Percentiles rank a stretch among this genome's conserved stretches.
Conservation (phyloP, 2,113 vertebrate species). For the Planiliza haematocheilus region DNA sequence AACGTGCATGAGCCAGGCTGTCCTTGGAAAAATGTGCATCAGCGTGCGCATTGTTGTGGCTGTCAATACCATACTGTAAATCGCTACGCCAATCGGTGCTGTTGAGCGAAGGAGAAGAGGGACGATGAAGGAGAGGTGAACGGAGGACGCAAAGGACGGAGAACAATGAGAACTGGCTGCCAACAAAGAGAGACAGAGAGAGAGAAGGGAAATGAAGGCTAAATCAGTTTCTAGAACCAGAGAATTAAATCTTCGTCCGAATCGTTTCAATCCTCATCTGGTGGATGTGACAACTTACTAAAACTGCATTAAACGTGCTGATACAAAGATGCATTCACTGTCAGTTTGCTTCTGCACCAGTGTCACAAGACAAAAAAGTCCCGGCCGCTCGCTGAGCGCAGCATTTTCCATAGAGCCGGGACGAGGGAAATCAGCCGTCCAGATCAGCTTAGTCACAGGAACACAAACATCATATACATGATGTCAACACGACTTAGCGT, state of each 20-base stretch:
- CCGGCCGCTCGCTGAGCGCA: not conserved
- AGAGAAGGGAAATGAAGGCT: slow-evolving; percentile 1
- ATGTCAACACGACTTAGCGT: slow-evolving; percentile 39
- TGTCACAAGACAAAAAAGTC: not conserved
- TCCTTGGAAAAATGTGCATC: slow-evolving; percentile 55
- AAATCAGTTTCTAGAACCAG: not conserved
- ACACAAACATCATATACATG: slow-evolving; percentile 33
- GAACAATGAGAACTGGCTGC: slow-evolving; percentile 45
- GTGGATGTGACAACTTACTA: too few relatives aligned
- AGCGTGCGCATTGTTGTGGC: slow-evolving; percentile 20
- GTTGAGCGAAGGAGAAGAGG: slow-evolving; percentile 7
- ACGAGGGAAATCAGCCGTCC: slow-evolving; percentile 20
- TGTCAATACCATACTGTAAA: slow-evolving; percentile 37
- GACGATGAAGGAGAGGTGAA: slow-evolving; percentile 41
- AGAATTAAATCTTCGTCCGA: too few relatives aligned
- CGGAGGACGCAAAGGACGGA: slow-evolving; percentile 6
- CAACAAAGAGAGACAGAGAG: slow-evolving; percentile 12
- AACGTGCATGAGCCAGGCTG: not conserved
- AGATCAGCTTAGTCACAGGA: slow-evolving; percentile 50
- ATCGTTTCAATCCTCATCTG: too few relatives aligned
- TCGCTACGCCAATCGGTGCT: slow-evolving; percentile 18
- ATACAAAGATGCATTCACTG: not conserved
- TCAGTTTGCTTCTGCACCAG: not conserved
- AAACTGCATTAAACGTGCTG: not conserved
- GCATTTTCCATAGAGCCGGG: not conserved